Percentiles rank a stretch among this genome's conserved stretches.
Evolutionary conservation across 2,113 vertebrate species (phyloP).

Genomic region (Callipepla squamata): DNA sequence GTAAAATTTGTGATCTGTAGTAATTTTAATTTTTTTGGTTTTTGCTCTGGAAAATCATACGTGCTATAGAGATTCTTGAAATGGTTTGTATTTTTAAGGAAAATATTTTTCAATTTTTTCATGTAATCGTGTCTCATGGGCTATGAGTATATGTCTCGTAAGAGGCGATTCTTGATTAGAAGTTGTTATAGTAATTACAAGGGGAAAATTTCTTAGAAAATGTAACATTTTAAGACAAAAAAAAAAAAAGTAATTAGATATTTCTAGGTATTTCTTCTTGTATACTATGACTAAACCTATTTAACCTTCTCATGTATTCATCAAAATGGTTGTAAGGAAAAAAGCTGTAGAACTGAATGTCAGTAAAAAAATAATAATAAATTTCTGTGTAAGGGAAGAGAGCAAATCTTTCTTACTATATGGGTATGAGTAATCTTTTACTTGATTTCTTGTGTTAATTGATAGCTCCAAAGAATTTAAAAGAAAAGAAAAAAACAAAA

Average conservation of each 20-base stretch:
- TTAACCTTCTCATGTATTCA: not conserved
- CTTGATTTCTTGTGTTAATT: not conserved
- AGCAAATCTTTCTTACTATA: rapidly evolving
- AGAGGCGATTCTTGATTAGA: not conserved
- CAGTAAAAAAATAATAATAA: not conserved
- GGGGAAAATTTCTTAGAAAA: not conserved
- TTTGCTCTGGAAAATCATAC: not conserved
- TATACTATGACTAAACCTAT: not conserved
- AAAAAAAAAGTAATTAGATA: not conserved
- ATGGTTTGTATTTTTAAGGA: not conserved
- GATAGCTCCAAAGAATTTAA: not conserved
- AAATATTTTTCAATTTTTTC: not conserved
- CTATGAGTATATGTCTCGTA: not conserved
- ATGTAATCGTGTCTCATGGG: not conserved
- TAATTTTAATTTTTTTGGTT: not conserved
- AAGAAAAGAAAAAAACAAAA: not conserved
- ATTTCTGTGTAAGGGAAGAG: not conserved
- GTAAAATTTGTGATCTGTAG: not conserved
- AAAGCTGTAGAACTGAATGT: not conserved
- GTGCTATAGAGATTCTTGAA: not conserved
- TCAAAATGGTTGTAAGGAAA: not conserved
- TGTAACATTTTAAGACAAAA: not conserved
- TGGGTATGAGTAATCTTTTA: not conserved
- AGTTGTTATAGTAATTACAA: not conserved
- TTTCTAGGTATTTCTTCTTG: not conserved